These are phyloP conservation scores for Drosophila mettleri DNA, from an alignment of 2,888 invertebrate genomes.

Conservation along the genomic window DNA sequence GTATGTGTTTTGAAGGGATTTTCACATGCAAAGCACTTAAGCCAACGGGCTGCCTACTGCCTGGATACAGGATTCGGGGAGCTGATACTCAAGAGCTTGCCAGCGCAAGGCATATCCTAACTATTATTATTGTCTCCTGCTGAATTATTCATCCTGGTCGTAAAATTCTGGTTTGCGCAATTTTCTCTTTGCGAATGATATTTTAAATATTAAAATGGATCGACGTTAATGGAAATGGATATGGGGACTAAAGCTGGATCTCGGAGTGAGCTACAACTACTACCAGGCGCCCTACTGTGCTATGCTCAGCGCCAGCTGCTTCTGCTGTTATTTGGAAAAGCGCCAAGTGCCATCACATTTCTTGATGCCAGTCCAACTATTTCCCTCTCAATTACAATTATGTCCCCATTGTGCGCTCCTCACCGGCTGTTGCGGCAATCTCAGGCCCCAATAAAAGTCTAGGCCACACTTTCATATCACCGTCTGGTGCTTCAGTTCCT, in stretches of 20 bases:
- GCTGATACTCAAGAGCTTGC: slow-evolving; percentile 1
- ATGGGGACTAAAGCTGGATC: not conserved
- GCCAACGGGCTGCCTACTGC: slow-evolving; percentile 18
- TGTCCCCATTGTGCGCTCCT: slow-evolving; percentile 37
- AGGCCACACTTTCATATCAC: slow-evolving; percentile 19
- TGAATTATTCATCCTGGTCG: slow-evolving; percentile 61
- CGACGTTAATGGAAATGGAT: slow-evolving; percentile 27
- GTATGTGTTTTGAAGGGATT: slow-evolving; percentile 45
- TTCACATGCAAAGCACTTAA: slow-evolving; percentile 62
- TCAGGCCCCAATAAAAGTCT: slow-evolving; percentile 47
- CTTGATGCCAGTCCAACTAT: slow-evolving; percentile 45
- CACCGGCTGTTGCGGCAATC: slow-evolving; percentile 47
- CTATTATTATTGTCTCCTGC: slow-evolving; percentile 66
- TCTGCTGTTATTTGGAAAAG: slow-evolving; percentile 41
- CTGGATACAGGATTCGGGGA: not conserved
- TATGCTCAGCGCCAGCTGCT: slow-evolving; percentile 21
- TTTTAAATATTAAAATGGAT: slow-evolving; percentile 69
- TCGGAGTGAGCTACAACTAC: slow-evolving; percentile 27
- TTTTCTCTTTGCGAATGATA: slow-evolving; percentile 52
- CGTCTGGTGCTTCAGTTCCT: slow-evolving; percentile 23
- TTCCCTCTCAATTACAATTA: slow-evolving; percentile 52
- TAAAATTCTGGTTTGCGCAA: slow-evolving; percentile 37
- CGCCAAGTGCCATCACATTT: slow-evolving; percentile 38
- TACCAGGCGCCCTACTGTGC: not conserved
- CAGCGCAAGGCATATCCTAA: slow-evolving; percentile 28